A percentile compares a stretch with the other conserved stretches of the same genome.
Conservation (phyloP, 2,888 invertebrate genomes). For the Orthosia incerta region DNA sequence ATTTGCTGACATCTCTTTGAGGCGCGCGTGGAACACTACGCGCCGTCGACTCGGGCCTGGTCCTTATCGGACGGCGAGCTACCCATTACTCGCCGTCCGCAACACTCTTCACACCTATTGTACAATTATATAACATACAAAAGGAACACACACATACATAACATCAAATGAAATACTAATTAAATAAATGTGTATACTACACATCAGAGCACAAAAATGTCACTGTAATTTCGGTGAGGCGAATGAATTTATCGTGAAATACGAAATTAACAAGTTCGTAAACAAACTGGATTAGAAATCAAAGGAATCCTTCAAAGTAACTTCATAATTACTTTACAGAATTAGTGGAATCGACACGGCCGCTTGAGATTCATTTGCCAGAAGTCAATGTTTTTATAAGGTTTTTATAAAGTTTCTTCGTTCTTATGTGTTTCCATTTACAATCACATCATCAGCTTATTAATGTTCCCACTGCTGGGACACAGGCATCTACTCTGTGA, state of each 20-base stretch:
- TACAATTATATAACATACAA: too few relatives aligned
- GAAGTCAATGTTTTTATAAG: background rate
- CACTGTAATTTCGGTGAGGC: conserved; percentile 12
- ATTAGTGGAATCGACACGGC: conserved; percentile 6
- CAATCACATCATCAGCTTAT: too few relatives aligned
- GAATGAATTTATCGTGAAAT: conserved; percentile 6
- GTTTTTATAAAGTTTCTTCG: background rate
- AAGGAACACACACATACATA: too few relatives aligned
- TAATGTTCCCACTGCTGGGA: too few relatives aligned
- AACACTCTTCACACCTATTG: too few relatives aligned
- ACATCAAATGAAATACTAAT: conserved; percentile 13
- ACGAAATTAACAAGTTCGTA: conserved; percentile 20
- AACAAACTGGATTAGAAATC: conserved; percentile 21
- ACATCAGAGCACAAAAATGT: background rate
- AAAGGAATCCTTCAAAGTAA: conserved; percentile 22
- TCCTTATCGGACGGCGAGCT: too few relatives aligned
- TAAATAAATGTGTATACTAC: conserved; percentile 5
- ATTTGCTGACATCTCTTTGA: too few relatives aligned
- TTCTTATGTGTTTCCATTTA: too few relatives aligned
- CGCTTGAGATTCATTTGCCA: background rate
- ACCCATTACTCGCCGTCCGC: too few relatives aligned
- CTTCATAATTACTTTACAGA: conserved; percentile 13
- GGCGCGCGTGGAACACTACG: too few relatives aligned
- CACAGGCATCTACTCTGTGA: too few relatives aligned
- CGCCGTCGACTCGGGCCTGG: too few relatives aligned